These are phyloP conservation scores for Lypha dubia DNA, from an alignment of 2,888 invertebrate genomes.

Conservation along the genomic window DNA sequence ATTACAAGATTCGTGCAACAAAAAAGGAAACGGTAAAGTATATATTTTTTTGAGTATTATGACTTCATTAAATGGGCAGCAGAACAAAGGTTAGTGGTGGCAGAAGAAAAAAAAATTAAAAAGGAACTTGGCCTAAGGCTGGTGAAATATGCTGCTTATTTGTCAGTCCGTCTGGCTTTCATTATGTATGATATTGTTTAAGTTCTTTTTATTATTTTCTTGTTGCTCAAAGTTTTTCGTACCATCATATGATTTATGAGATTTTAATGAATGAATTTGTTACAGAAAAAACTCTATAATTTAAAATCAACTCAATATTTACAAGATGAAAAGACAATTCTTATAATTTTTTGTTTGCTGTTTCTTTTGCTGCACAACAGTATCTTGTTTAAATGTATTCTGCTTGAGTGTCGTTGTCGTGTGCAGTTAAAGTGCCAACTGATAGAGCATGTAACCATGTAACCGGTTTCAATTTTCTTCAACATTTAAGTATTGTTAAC, in stretches of 20 bases:
- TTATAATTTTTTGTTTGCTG: background rate
- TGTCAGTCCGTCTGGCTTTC: conserved; percentile 3
- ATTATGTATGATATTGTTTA: conserved; percentile 43
- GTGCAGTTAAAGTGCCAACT: conserved; percentile 5
- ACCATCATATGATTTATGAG: conserved; percentile 67
- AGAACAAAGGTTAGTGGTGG: conserved; percentile 51
- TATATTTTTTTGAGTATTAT: conserved; percentile 57
- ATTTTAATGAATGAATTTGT: conserved; percentile 71
- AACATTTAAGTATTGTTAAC: conserved; percentile 48
- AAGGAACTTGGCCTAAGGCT: conserved; percentile 41
- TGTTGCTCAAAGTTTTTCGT: background rate
- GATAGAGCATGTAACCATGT: conserved; percentile 33
- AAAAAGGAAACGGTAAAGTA: conserved; percentile 17
- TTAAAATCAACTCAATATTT: conserved; percentile 35
- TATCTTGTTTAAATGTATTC: conserved; percentile 17
- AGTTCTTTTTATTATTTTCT: background rate
- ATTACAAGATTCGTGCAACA: background rate
- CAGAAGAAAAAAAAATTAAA: background rate
- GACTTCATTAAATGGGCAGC: conserved; percentile 61
- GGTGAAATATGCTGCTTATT: conserved; percentile 27
- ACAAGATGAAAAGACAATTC: conserved; percentile 49
- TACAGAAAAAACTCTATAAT: conserved; percentile 44
- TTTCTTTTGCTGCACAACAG: too few species aligned
- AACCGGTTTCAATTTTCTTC: conserved; percentile 55
- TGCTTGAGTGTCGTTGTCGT: conserved; percentile 14